Evolutionary conservation across 2,113 vertebrate species (phyloP).

Genomic region (Psammodynastes pulverulentus): DNA sequence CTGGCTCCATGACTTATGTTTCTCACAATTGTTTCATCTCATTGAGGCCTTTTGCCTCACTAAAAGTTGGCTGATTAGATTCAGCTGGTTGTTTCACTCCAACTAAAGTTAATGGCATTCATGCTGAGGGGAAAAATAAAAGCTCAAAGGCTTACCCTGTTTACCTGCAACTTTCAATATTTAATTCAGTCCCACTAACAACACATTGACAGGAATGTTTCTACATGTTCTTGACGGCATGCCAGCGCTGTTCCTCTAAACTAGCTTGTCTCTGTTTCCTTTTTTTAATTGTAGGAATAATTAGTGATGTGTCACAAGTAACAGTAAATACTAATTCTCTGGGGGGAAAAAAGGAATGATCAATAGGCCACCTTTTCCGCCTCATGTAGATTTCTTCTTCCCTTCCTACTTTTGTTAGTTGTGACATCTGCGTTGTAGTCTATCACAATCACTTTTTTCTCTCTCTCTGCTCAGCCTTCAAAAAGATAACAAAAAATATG

Average conservation of each 20-base stretch:
- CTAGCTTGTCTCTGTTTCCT: neutral
- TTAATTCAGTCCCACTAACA: neutral
- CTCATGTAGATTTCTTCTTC: neutral
- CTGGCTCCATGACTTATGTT: neutral
- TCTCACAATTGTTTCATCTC: neutral
- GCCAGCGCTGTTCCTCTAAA: neutral
- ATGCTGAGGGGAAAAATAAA: neutral
- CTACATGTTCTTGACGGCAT: neutral
- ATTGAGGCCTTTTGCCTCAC: neutral
- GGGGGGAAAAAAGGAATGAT: neutral
- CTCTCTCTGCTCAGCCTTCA: neutral
- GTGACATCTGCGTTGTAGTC: neutral
- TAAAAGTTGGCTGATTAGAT: neutral
- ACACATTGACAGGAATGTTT: neutral
- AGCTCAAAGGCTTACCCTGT: neutral
- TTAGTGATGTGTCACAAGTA: neutral
- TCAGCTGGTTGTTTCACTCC: neutral
- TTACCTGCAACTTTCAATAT: neutral
- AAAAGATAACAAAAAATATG: neutral
- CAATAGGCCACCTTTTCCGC: neutral
- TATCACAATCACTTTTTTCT: neutral
- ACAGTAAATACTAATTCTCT: neutral
- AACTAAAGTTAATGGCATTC: neutral
- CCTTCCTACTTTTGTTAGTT: neutral
- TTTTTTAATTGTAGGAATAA: neutral